Evolutionary conservation across 2,797 vertebrate genomes (phyloP).

Genomic region (Onychomys leucogaster): DNA sequence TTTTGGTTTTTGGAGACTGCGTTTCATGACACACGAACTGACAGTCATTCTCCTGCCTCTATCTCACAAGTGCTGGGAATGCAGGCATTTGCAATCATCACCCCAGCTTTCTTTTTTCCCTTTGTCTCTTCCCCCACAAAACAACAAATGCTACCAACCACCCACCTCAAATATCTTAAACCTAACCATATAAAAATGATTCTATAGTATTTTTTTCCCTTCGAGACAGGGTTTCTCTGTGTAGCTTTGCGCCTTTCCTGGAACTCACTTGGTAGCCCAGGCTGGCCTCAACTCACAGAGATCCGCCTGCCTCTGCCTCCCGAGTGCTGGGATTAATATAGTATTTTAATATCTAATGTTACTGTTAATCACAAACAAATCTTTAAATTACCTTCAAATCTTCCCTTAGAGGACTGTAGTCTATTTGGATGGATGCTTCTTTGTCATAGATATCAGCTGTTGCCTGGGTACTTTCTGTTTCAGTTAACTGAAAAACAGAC

Average conservation of each 20-base stretch:
- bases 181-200: background rate
- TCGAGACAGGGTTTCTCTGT: too few relatives aligned
- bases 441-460: constrained; percentile 90
- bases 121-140: background rate
- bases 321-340: too few relatives aligned
- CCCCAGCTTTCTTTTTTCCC: background rate
- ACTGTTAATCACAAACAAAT: background rate
- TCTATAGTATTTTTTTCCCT: background rate
- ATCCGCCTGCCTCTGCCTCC: too few relatives aligned
- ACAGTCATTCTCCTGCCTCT: background rate
- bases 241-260: too few relatives aligned
- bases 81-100: background rate
- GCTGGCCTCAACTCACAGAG: too few relatives aligned
- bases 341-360: background rate
- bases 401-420: constrained; percentile 90
- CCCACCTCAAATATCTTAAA: background rate
- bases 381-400: constrained; percentile 89
- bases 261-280: too few relatives aligned
- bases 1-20: background rate
- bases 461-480: constrained; percentile 86
- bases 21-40: background rate
- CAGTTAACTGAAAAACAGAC: constrained; percentile 86
- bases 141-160: background rate
- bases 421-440: constrained; percentile 91
- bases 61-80: background rate